Evolutionary conservation across 2,797 vertebrate genomes (phyloP).

Genomic region (Cyclopterus lumpus): DNA sequence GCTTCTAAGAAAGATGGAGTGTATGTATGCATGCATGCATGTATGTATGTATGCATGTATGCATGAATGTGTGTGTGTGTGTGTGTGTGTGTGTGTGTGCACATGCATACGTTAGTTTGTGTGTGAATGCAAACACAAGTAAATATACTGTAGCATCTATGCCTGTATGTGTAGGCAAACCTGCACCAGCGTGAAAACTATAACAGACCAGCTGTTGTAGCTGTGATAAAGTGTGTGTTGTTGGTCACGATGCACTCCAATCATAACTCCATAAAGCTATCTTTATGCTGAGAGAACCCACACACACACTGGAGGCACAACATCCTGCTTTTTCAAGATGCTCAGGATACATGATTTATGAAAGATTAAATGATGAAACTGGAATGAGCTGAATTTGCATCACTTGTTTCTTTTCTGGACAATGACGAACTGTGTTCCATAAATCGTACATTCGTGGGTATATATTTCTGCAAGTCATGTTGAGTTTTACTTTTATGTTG

Average conservation of each 20-base stretch:
- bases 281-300: constrained; percentile 68
- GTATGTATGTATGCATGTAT: neutral
- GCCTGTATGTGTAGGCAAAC: constrained; percentile 7
- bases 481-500: constrained; percentile 46
- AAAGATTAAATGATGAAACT: constrained; percentile 67
- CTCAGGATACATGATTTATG: constrained; percentile 63
- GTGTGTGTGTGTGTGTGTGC: neutral
- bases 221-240: constrained; percentile 65
- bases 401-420: constrained; percentile 16
- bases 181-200: constrained; percentile 22
- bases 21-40: neutral
- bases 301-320: constrained; percentile 60
- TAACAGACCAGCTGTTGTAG: constrained; percentile 56
- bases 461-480: constrained; percentile 66
- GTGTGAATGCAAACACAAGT: constrained; percentile 12
- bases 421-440: constrained; percentile 24
- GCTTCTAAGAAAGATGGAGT: constrained; percentile 41
- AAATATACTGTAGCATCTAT: neutral
- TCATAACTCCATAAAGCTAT: constrained; percentile 73
- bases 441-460: constrained; percentile 24
- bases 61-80: too few relatives aligned
- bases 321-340: constrained; percentile 62
- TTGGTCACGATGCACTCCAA: constrained; percentile 71
- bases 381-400: constrained; percentile 54
- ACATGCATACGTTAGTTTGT: neutral